Evolutionary conservation across 2,113 vertebrate genomes (phyloP).

Genomic region (Coptodon bakossiorum): DNA sequence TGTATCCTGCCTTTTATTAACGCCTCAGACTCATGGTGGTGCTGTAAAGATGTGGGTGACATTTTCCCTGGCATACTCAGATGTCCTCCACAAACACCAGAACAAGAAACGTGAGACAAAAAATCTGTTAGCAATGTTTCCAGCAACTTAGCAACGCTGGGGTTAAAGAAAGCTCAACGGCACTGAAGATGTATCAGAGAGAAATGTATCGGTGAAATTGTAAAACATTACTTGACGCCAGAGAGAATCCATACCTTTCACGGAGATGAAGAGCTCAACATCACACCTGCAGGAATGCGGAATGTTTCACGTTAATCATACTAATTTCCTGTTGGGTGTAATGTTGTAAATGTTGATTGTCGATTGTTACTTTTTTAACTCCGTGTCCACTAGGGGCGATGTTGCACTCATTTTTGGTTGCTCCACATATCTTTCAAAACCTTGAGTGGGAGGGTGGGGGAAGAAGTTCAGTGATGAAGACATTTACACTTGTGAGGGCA

Average conservation of each 20-base stretch:
- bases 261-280: neutral
- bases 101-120: neutral
- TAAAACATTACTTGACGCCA: neutral
- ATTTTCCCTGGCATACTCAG: neutral
- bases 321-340: neutral
- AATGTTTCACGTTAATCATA: neutral
- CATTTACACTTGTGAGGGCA: neutral
- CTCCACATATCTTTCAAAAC: neutral
- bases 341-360: neutral
- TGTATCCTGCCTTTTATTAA: neutral
- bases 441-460: neutral
- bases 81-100: neutral
- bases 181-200: neutral
- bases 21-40: neutral
- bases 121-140: neutral
- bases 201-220: neutral
- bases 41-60: neutral
- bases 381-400: neutral
- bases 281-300: neutral
- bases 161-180: neutral
- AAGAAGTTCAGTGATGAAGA: neutral
- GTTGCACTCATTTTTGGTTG: neutral
- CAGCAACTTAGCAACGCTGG: neutral
- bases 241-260: neutral
- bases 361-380: neutral